Percentiles rank a stretch among this genome's conserved stretches.
Conservation (phyloP, 2,888 invertebrate genomes). For the Quadriops clusia region DNA sequence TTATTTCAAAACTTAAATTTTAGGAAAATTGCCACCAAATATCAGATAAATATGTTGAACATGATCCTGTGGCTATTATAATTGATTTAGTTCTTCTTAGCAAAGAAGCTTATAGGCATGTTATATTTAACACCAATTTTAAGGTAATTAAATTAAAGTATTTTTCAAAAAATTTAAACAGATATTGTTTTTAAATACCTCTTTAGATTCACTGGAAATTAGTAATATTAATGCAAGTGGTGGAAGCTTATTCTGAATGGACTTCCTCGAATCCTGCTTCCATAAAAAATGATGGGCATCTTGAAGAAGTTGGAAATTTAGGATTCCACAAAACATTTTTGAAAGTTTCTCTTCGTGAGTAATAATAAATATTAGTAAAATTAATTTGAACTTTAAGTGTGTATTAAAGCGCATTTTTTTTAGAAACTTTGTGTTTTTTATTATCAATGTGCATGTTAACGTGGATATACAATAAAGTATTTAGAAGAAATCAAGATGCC, state of each 20-base stretch:
- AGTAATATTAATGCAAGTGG: slow-evolving; percentile 59
- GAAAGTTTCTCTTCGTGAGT: slow-evolving; percentile 24
- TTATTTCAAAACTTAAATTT: slow-evolving; percentile 21
- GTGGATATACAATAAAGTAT: slow-evolving; percentile 8
- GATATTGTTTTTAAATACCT: slow-evolving; percentile 3
- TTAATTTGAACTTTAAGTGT: no score
- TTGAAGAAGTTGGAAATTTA: slow-evolving; percentile 27
- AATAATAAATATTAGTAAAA: no score
- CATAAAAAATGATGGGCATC: no score
- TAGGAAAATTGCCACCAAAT: slow-evolving; percentile 63
- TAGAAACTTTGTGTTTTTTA: slow-evolving; percentile 11
- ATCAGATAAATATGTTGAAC: slow-evolving; percentile 86
- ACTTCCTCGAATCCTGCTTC: no score
- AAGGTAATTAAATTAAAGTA: slow-evolving; percentile 41
- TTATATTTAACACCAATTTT: slow-evolving; percentile 69
- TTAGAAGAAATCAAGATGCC: no score
- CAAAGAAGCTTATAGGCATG: slow-evolving; percentile 71
- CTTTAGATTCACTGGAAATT: slow-evolving; percentile 49
- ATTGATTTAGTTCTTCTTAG: slow-evolving; percentile 76
- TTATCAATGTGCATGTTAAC: slow-evolving; percentile 10
- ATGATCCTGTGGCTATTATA: slow-evolving; percentile 76
- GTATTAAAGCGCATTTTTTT: no score
- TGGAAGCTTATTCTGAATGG: slow-evolving; percentile 73
- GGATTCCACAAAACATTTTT: slow-evolving; percentile 28
- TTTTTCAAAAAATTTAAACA: slow-evolving; percentile 4